Evolutionary conservation across 2,797 vertebrate species (phyloP).

Genomic region (Florisuga fusca): DNA sequence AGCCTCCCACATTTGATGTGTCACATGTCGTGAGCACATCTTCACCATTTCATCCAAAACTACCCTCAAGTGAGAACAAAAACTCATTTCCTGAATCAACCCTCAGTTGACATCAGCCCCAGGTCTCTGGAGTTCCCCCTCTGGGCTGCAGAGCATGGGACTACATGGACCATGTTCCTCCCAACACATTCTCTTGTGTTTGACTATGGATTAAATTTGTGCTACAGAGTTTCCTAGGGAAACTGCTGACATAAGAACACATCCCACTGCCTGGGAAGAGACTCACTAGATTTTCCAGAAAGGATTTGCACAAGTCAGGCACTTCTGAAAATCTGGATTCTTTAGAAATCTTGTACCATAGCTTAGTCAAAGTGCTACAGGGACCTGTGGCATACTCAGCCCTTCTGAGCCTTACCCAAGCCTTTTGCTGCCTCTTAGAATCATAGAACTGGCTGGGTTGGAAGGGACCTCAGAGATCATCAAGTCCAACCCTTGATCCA

Average conservation of each 20-base stretch:
- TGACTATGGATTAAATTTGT: background rate
- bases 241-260: background rate
- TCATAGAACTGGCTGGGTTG: too few relatives aligned
- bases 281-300: background rate
- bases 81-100: background rate
- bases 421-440: background rate
- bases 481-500: too few relatives aligned
- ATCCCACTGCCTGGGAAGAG: background rate
- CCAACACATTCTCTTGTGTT: fast-evolving
- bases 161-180: background rate
- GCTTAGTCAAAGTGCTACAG: background rate
- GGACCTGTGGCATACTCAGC: background rate
- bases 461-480: too few relatives aligned
- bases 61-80: background rate
- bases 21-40: background rate
- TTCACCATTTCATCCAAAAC: background rate
- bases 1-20: background rate
- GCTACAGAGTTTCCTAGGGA: background rate
- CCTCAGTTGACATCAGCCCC: background rate
- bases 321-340: background rate
- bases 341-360: background rate
- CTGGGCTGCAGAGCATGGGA: background rate
- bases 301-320: background rate
- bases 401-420: background rate
- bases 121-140: background rate